Conservation (phyloP, 2,113 vertebrate species). For the Ochotona princeps region DNA sequence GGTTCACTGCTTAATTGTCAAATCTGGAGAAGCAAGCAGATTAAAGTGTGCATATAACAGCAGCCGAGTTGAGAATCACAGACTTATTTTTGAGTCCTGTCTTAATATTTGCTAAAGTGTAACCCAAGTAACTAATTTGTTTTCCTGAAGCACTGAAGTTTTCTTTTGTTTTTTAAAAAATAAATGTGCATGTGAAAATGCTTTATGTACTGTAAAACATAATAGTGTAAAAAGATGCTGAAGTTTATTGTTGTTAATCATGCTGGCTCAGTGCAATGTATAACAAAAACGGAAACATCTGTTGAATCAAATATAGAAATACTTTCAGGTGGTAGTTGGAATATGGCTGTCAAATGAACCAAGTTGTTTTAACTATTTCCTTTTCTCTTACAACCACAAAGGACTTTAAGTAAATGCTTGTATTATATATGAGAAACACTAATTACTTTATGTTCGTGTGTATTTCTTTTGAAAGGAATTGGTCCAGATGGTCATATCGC, state of each 20-base stretch:
- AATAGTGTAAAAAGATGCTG: neutral
- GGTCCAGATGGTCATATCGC: slow-evolving; percentile 92
- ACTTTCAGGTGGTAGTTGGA: slow-evolving; percentile 44
- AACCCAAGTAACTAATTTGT: neutral
- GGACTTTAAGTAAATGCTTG: slow-evolving; percentile 33
- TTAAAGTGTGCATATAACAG: neutral
- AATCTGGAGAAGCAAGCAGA: neutral
- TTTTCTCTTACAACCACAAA: neutral
- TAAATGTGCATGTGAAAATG: slow-evolving; percentile 9
- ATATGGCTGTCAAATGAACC: slow-evolving; percentile 25
- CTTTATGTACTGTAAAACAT: neutral
- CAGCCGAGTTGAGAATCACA: neutral
- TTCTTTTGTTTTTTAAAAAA: neutral
- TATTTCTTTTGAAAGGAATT: slow-evolving; percentile 88
- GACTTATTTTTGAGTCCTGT: neutral
- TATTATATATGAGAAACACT: neutral
- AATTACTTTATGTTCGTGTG: slow-evolving; percentile 31
- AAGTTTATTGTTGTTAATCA: slow-evolving; percentile 9
- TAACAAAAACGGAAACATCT: slow-evolving; percentile 39
- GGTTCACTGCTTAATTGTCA: neutral
- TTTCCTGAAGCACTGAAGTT: neutral
- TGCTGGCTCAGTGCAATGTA: slow-evolving; percentile 28
- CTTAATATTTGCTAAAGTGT: neutral
- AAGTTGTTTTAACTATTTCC: slow-evolving; percentile 42
- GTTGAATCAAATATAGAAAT: slow-evolving; percentile 32